These are phyloP conservation scores for Isurus oxyrinchus DNA, from an alignment of 2,113 vertebrate genomes.

Conservation along the genomic window DNA sequence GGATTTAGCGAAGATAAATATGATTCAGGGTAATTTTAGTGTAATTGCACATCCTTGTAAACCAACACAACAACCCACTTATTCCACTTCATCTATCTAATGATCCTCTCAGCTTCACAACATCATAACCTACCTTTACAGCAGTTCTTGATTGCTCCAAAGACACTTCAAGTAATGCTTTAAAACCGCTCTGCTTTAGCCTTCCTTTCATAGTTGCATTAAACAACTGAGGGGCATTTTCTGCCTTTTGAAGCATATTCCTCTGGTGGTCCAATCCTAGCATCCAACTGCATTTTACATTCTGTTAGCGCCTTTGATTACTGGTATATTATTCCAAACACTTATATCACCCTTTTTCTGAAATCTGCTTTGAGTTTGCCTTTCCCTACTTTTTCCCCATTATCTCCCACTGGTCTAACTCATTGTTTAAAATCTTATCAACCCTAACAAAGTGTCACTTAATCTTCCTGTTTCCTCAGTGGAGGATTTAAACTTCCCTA, in stretches of 20 bases:
- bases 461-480: not conserved
- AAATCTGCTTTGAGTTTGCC: not conserved
- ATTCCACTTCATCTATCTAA: not conserved
- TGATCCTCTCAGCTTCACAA: not conserved
- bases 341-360: not conserved
- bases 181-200: not conserved
- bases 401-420: not conserved
- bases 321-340: not conserved
- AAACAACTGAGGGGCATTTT: not conserved
- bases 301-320: not conserved
- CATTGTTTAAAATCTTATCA: not conserved
- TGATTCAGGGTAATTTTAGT: not conserved
- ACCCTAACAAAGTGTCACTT: not conserved
- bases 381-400: not conserved
- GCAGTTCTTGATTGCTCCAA: not conserved
- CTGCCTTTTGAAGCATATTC: not conserved
- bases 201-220: not conserved
- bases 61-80: not conserved
- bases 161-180: not conserved
- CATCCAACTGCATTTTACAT: not conserved
- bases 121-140: not conserved
- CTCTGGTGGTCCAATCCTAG: not conserved
- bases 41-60: not conserved
- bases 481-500: not conserved
- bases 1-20: not conserved